A percentile compares a stretch with the other conserved stretches of the same genome.
Evolutionary conservation across 2,113 vertebrate species (phyloP).

Genomic region (Python bivittatus): DNA sequence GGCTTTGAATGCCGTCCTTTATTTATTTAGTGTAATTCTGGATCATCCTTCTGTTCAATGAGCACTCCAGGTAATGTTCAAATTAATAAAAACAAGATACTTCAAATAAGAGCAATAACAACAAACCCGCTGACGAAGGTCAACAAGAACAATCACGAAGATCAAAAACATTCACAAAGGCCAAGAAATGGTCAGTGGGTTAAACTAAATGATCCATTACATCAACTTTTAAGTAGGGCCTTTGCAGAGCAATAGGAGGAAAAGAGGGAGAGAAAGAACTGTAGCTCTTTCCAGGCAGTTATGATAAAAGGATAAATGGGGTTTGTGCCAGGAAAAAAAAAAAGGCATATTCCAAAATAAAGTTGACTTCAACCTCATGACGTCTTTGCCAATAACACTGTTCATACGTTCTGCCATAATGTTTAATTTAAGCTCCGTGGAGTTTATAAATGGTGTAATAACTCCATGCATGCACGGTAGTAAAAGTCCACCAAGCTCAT

Average conservation of each 20-base stretch:
- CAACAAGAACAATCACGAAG: background rate
- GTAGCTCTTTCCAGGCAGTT: background rate
- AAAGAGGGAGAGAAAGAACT: background rate
- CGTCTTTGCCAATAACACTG: constrained; percentile 17
- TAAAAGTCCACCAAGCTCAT: constrained; percentile 23
- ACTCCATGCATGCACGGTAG: constrained; percentile 3
- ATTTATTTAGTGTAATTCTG: background rate
- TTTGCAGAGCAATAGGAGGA: background rate
- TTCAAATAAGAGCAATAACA: background rate
- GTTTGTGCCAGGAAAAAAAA: background rate
- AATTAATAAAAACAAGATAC: background rate
- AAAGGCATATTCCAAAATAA: background rate
- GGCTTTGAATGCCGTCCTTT: background rate
- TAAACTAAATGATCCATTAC: background rate
- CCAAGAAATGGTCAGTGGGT: background rate
- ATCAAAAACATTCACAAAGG: background rate
- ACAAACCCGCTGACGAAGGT: background rate
- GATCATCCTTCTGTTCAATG: background rate
- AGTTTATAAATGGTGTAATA: constrained; percentile 39
- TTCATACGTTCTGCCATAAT: background rate
- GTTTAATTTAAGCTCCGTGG: constrained; percentile 28
- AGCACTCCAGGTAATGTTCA: background rate
- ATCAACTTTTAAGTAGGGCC: background rate
- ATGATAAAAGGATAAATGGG: background rate
- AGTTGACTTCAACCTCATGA: background rate